These are phyloP conservation scores for Ptychobarbus kaznakovi DNA, from an alignment of 2,797 vertebrate genomes.

Conservation along the genomic window DNA sequence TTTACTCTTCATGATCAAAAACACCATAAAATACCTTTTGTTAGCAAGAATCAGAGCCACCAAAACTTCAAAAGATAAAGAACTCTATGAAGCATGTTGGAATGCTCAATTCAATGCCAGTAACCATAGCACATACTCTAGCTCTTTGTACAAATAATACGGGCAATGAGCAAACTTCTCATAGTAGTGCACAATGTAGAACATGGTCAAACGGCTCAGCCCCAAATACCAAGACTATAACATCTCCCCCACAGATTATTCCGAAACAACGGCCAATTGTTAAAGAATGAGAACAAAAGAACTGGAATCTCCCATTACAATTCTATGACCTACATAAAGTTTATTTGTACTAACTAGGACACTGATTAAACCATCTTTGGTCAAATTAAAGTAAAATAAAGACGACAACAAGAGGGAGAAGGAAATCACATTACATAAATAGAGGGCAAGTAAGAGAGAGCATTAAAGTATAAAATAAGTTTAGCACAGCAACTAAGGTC, in stretches of 20 bases:
- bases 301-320: conserved; percentile 26
- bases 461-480: background rate
- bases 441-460: background rate
- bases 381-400: conserved; percentile 7
- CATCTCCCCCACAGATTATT: conserved; percentile 70
- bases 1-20: background rate
- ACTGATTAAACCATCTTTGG: conserved; percentile 19
- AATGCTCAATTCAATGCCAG: conserved; percentile 42
- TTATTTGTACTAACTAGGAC: conserved; percentile 1
- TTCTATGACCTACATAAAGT: conserved; percentile 22
- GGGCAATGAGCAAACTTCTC: background rate
- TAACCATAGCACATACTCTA: conserved; percentile 48
- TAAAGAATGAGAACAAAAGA: conserved; percentile 52
- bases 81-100: conserved; percentile 3
- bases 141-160: conserved; percentile 3
- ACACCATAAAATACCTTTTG: background rate
- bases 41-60: background rate
- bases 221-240: conserved; percentile 66
- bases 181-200: conserved; percentile 28
- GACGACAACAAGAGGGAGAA: background rate
- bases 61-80: conserved; percentile 24
- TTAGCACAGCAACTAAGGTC: background rate
- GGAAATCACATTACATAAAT: background rate
- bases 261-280: conserved; percentile 69
- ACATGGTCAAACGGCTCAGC: conserved; percentile 51